Conservation (phyloP, 2,113 vertebrate species). For the Phalacrocorax brasilianus region DNA sequence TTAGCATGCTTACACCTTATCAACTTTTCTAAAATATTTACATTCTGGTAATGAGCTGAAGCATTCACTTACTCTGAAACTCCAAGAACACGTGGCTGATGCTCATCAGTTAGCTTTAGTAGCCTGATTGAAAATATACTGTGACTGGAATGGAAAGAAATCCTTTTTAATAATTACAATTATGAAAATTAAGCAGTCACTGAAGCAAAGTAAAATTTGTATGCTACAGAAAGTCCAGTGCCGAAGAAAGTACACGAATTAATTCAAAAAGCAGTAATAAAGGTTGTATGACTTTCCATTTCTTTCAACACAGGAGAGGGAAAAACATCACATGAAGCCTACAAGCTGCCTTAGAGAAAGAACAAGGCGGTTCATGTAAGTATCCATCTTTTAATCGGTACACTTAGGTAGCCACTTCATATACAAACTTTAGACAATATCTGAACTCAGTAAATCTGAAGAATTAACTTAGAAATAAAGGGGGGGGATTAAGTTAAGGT, state of each 20-base stretch:
- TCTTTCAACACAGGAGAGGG: background rate
- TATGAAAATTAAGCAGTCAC: background rate
- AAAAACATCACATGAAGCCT: background rate
- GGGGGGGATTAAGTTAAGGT: background rate
- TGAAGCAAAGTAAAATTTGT: background rate
- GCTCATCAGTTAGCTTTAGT: slow-evolving; percentile 72
- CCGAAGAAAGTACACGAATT: background rate
- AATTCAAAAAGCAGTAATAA: background rate
- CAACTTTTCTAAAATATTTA: background rate
- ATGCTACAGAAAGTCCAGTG: background rate
- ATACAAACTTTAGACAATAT: background rate
- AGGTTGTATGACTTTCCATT: background rate
- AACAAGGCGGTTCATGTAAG: background rate
- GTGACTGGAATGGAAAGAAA: slow-evolving; percentile 75
- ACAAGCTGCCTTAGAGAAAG: background rate
- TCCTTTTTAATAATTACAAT: background rate
- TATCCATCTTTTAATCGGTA: no score
- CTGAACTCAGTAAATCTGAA: background rate
- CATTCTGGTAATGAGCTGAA: background rate
- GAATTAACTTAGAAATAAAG: background rate
- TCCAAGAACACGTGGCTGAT: slow-evolving; percentile 60
- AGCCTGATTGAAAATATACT: slow-evolving; percentile 88
- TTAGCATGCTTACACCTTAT: background rate
- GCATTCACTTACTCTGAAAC: slow-evolving; percentile 81
- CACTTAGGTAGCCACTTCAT: background rate